A percentile compares a stretch with the other conserved stretches of the same genome.
Evolutionary conservation across 2,888 invertebrate species (phyloP).

Genomic region (Aphidoletes aphidimyza): DNA sequence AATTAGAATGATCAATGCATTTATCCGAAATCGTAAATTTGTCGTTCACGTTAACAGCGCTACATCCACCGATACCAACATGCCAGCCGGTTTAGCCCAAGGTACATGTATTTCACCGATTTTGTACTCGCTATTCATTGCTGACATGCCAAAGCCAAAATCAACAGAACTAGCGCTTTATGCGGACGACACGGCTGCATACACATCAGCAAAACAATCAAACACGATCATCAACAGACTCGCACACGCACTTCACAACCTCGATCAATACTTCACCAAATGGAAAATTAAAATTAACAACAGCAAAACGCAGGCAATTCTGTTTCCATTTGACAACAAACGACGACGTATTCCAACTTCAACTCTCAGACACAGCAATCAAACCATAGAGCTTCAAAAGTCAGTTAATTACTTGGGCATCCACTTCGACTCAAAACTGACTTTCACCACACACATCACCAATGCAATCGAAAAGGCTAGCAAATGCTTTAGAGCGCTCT

Average conservation of each 20-base stretch:
- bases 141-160: not conserved
- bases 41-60: not conserved
- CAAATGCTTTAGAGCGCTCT: not conserved
- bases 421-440: not conserved
- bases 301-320: not conserved
- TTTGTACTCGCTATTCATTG: not conserved
- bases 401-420: not conserved
- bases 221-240: not conserved
- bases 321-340: not conserved
- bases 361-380: not conserved
- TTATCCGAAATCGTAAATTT: not conserved
- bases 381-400: not conserved
- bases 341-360: no score
- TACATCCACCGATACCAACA: not conserved
- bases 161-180: not conserved
- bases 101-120: constrained; percentile 15
- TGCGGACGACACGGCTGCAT: not conserved
- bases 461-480: not conserved
- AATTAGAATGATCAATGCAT: constrained; percentile 58
- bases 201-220: not conserved
- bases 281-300: not conserved
- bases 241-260: not conserved
- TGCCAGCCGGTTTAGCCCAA: not conserved
- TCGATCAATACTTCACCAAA: not conserved
- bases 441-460: not conserved